Evolutionary conservation across 2,113 vertebrate genomes (phyloP).

Genomic region (Sylvietta virens): DNA sequence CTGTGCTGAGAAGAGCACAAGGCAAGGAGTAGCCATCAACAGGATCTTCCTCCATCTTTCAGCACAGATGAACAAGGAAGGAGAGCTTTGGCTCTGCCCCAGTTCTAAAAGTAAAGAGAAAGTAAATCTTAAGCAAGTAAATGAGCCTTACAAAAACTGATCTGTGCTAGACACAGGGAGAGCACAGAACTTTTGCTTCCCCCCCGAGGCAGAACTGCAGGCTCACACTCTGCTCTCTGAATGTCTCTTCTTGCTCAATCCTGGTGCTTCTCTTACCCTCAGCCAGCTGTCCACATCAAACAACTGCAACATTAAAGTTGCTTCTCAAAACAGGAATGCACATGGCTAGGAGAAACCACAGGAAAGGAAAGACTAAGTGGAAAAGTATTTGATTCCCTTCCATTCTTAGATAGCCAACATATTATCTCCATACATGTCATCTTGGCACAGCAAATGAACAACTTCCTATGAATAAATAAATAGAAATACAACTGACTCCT

Average conservation of each 20-base stretch:
- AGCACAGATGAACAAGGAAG: neutral
- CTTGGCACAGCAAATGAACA: neutral
- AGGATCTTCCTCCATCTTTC: neutral
- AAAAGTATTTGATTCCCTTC: slow-evolving; percentile 11
- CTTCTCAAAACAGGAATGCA: neutral
- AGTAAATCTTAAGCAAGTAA: neutral
- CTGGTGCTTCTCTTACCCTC: neutral
- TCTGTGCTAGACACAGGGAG: neutral
- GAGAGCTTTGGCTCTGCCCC: neutral
- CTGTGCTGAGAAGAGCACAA: neutral
- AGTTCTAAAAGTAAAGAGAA: neutral
- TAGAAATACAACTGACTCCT: slow-evolving; percentile 22
- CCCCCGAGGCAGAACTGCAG: neutral
- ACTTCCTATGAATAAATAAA: slow-evolving; percentile 37
- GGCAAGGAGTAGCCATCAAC: neutral
- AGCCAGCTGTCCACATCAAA: slow-evolving; percentile 22
- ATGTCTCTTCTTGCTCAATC: neutral
- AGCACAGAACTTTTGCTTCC: neutral
- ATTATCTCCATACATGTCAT: slow-evolving; percentile 17
- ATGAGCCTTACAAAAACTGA: neutral
- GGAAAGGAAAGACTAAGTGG: slow-evolving; percentile 2
- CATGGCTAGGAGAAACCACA: neutral
- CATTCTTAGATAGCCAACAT: neutral
- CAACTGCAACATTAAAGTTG: slow-evolving; percentile 1
- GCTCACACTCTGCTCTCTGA: neutral